phyloP scores from a whole-genome alignment of 2,113 vertebrate genomes.

The Siniperca chuatsi region DNA sequence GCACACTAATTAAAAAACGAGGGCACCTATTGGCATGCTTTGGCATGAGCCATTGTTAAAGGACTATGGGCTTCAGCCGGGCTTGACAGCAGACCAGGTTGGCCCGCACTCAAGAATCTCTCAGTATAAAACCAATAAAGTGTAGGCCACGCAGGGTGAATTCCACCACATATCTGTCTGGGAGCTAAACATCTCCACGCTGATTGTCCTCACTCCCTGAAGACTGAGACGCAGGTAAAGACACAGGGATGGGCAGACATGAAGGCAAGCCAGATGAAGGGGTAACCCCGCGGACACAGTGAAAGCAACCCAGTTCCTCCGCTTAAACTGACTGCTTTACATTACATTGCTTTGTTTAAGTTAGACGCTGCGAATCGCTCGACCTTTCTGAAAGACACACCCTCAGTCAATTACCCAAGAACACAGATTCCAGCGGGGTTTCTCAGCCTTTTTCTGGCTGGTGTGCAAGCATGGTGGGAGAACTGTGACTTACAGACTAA shows the following conservation, averaged over 20 bases:
- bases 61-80: conserved; percentile 13
- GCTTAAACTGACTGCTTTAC: conserved; percentile 37
- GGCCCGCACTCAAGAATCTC: conserved; percentile 35
- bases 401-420: background rate
- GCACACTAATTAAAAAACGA: conserved; percentile 47
- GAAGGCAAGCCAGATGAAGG: background rate
- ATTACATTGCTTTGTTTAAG: conserved; percentile 11
- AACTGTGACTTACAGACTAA: background rate
- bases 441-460: background rate
- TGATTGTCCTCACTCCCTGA: background rate
- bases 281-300: conserved; percentile 30
- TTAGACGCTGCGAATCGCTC: background rate
- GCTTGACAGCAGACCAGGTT: conserved; percentile 26
- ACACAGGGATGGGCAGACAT: conserved; percentile 27
- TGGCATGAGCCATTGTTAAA: conserved; percentile 28
- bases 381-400: background rate
- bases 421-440: background rate
- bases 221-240: conserved; percentile 9
- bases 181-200: conserved; percentile 14
- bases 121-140: conserved; percentile 51
- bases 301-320: conserved; percentile 40
- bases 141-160: background rate
- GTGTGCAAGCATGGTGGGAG: background rate
- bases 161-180: conserved; percentile 33
- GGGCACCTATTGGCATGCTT: conserved; percentile 29